phyloP scores from a whole-genome alignment of 1,140 invertebrate species.

The Aphelenchoides avenae region DNA sequence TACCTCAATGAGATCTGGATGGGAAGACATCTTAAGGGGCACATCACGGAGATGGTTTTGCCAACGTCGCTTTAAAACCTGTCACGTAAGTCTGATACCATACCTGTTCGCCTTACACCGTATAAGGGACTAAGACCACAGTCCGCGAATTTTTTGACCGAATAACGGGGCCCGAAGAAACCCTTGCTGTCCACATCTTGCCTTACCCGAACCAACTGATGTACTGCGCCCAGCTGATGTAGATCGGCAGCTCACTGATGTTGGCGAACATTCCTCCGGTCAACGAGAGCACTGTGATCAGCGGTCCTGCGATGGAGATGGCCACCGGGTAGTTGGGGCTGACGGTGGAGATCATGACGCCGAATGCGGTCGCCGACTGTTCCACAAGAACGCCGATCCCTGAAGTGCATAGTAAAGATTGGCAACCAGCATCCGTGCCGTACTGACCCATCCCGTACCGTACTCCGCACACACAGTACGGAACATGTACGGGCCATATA shows the following conservation, averaged over 20 bases:
- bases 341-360: conserved; percentile 52
- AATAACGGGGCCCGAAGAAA: neutral
- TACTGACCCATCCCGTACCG: no score
- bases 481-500: no score
- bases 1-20: no score
- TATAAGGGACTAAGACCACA: neutral
- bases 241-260: conserved; percentile 47
- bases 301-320: conserved; percentile 47
- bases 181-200: neutral
- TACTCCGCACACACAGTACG: no score
- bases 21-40: no score
- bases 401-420: no score
- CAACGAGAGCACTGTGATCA: conserved; percentile 51
- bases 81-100: no score
- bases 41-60: no score
- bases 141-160: no score
- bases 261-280: conserved; percentile 58
- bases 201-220: conserved; percentile 53
- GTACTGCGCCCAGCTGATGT: conserved; percentile 55
- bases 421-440: no score
- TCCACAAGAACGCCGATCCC: conserved; percentile 51
- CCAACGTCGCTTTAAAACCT: no score
- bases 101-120: no score
- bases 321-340: conserved; percentile 50
- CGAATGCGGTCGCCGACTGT: conserved; percentile 57